Evolutionary conservation across 1,140 invertebrate species (phyloP), one percentile per base, ranked within the genome.

Genomic region (Cyclina sinensis): DNA sequence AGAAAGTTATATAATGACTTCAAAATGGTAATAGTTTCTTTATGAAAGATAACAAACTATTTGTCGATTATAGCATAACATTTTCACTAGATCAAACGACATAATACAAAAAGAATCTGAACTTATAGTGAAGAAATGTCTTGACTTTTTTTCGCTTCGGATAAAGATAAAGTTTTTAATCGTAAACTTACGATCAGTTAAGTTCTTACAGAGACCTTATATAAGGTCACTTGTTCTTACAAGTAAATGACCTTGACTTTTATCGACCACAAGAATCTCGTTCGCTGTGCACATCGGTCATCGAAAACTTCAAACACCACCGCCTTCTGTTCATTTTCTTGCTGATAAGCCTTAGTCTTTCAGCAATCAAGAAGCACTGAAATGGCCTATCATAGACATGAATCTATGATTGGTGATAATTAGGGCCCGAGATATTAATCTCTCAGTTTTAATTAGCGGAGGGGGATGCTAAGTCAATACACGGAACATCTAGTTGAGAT

Each of bases 361-460:
- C 79, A 81, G 57, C 79, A 59, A 39, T n/a, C 27, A 43, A 35
- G 43, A 14, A 14, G 7, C 43, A 70, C 65, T 70, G 65, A 37
- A 70, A 5, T n/a, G 3, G 27, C 21, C 74, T 84, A 84, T 84
- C 82, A 46, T 27, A 35, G 35, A 70, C 59, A 84, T 51, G 65
- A 70, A 84, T 84, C 82, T 48, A 74, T 84, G 48, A 84, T 84
- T 57, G 16, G 43, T 14, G 68, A 70, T 84, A 84, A 84, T 84
- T 84, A 73, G 82, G 39, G 5, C 39, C 57, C 21, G 43, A 14
- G 62, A 73, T 84, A 70, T 74, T 48, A 54, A 30, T 32, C 39
- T 32, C 48, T 68, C 82, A 39, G 82, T 73, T 84, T 70, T 84
- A 84, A 84, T 84, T 84, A 84, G 62, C 24, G 79, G 21, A 32